phyloP scores from a whole-genome alignment of 2,888 invertebrate species.

The Rapana venosa region DNA sequence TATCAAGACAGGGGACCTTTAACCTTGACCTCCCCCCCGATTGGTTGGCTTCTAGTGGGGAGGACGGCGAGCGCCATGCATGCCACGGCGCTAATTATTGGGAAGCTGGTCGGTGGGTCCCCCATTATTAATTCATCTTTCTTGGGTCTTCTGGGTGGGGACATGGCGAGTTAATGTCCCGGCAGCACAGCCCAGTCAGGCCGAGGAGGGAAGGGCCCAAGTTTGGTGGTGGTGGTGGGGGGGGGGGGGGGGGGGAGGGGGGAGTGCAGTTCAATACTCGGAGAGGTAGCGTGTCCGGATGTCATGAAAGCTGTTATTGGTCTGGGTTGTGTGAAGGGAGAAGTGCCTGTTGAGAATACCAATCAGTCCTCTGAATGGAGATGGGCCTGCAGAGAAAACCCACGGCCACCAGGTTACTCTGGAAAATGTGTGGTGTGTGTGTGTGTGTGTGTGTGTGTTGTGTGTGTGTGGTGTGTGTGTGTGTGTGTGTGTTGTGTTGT shows the following conservation, averaged over 20 bases:
- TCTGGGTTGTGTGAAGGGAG: background rate
- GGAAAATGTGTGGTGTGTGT: background rate
- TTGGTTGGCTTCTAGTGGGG: background rate
- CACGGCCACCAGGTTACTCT: no score
- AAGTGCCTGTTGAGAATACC: background rate
- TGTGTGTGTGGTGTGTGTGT: conserved; percentile 1
- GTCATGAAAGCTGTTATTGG: background rate
- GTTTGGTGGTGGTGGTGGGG: background rate
- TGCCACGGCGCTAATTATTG: background rate
- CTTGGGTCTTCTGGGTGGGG: background rate
- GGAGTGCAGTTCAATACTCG: background rate
- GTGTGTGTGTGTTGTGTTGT: background rate
- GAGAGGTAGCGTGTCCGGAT: background rate
- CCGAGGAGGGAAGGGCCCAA: background rate
- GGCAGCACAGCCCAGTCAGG: background rate
- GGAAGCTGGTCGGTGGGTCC: background rate
- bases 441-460: conserved; percentile 1
- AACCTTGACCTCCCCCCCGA: background rate
- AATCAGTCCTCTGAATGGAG: background rate
- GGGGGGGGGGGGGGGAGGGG: background rate
- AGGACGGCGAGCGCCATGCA: background rate
- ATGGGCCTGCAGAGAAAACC: no score
- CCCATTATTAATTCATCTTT: conserved; percentile 29
- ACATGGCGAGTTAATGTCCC: background rate
- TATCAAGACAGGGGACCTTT: background rate